These are phyloP conservation scores for Ctenopoma multispine DNA, from an alignment of 2,797 vertebrate genomes.

Conservation along the genomic window DNA sequence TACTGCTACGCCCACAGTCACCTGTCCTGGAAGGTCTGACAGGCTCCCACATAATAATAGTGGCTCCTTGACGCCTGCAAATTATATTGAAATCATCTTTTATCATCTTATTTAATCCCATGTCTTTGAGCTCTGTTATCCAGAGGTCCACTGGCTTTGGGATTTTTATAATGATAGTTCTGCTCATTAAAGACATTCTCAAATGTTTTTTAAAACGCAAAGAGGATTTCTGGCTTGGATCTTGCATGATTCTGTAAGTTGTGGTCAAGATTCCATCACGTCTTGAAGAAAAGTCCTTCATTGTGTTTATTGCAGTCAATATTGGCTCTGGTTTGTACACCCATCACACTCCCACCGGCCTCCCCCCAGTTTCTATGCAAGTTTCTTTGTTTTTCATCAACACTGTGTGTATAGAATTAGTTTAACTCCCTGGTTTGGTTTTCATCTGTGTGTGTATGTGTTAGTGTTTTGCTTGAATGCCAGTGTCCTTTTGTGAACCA, in stretches of 20 bases:
- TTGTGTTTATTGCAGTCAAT: constrained; percentile 1
- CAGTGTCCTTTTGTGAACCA: constrained; percentile 36
- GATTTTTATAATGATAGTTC: neutral
- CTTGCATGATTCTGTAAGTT: neutral
- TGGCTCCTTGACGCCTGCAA: too few species aligned
- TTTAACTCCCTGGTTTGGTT: constrained; percentile 38
- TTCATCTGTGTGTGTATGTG: constrained; percentile 5
- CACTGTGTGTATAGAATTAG: constrained; percentile 22
- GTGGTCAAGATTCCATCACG: constrained; percentile 21
- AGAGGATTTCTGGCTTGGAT: constrained; percentile 2
- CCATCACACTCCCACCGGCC: neutral
- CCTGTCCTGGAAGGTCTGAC: too few species aligned
- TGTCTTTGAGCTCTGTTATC: neutral
- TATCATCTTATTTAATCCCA: too few species aligned
- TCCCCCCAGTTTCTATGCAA: neutral
- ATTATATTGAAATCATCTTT: too few species aligned
- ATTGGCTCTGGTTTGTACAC: constrained; percentile 23
- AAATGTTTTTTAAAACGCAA: constrained; percentile 10
- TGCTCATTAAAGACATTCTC: neutral
- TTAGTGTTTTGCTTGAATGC: constrained; percentile 29
- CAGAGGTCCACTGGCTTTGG: neutral
- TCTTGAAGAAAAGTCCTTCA: constrained; percentile 15
- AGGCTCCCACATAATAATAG: too few species aligned
- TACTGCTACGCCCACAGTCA: too few species aligned
- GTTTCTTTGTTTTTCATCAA: constrained; percentile 25